phyloP scores from a whole-genome alignment of 2,888 invertebrate species.

The Phaonia tiefii region DNA sequence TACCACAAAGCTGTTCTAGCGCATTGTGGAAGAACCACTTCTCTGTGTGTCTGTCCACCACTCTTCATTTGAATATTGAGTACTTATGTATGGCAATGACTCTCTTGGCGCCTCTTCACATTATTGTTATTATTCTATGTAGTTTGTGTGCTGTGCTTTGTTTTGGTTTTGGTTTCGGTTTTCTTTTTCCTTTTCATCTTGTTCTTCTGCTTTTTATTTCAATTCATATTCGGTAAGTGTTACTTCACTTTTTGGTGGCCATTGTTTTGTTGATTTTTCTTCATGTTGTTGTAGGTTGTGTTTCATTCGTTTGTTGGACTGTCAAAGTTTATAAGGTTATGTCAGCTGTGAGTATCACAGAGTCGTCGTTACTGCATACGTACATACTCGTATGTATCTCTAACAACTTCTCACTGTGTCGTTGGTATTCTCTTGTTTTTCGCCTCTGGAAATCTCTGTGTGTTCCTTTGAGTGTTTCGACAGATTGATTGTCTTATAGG shows the following conservation, averaged over 20 bases:
- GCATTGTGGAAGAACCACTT: slow-evolving; percentile 59
- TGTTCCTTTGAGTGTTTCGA: slow-evolving; percentile 20
- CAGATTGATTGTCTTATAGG: slow-evolving; percentile 35
- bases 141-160: not conserved
- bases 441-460: not conserved
- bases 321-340: slow-evolving; percentile 61
- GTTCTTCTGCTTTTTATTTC: not conserved
- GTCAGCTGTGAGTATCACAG: slow-evolving; percentile 57
- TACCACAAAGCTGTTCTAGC: slow-evolving; percentile 17
- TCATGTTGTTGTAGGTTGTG: slow-evolving; percentile 59
- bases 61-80: slow-evolving; percentile 49
- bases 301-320: slow-evolving; percentile 24
- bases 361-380: not conserved
- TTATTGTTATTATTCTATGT: slow-evolving; percentile 58
- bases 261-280: not conserved
- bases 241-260: slow-evolving; percentile 22
- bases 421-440: too few relatives aligned
- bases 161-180: slow-evolving; percentile 39
- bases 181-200: not conserved
- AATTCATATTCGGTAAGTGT: slow-evolving; percentile 48
- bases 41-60: slow-evolving; percentile 28
- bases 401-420: slow-evolving; percentile 38
- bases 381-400: slow-evolving; percentile 2
- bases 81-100: slow-evolving; percentile 67
- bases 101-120: slow-evolving; percentile 66